Conservation (phyloP, 2,888 invertebrate species). For the Adela reaumurella region DNA sequence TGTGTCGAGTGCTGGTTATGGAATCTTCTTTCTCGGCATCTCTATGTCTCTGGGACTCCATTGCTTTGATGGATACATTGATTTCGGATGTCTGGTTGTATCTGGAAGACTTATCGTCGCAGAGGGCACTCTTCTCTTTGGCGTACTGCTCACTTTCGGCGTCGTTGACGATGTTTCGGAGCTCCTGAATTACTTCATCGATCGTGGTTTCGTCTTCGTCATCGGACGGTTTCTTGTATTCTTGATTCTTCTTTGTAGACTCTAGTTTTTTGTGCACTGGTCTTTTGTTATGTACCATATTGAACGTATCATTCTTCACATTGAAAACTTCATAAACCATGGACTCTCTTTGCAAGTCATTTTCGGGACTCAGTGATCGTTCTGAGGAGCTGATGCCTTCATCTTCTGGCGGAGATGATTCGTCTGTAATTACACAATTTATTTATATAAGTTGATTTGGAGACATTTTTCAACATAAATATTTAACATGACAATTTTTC, state of each 20-base stretch:
- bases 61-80: conserved; percentile 29
- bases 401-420: conserved; percentile 77
- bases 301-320: conserved; percentile 55
- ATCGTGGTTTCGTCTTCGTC: conserved; percentile 79
- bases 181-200: conserved; percentile 82
- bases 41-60: conserved; percentile 31
- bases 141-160: conserved; percentile 68
- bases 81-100: conserved; percentile 43
- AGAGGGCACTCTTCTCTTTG: conserved; percentile 30
- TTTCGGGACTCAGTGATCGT: conserved; percentile 71
- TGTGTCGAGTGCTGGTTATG: conserved; percentile 50
- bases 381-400: conserved; percentile 88
- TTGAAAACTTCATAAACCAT: conserved; percentile 61
- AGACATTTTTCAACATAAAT: too few species aligned
- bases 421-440: too few species aligned
- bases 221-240: conserved; percentile 44
- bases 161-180: conserved; percentile 80
- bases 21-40: conserved; percentile 49
- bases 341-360: conserved; percentile 57
- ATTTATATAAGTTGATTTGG: too few species aligned
- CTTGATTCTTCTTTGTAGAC: conserved; percentile 23
- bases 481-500: too few species aligned
- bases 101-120: conserved; percentile 31
- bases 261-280: conserved; percentile 38
- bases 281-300: conserved; percentile 42